Conservation (phyloP, 2,113 vertebrate genomes). For the Alectura lathami region DNA sequence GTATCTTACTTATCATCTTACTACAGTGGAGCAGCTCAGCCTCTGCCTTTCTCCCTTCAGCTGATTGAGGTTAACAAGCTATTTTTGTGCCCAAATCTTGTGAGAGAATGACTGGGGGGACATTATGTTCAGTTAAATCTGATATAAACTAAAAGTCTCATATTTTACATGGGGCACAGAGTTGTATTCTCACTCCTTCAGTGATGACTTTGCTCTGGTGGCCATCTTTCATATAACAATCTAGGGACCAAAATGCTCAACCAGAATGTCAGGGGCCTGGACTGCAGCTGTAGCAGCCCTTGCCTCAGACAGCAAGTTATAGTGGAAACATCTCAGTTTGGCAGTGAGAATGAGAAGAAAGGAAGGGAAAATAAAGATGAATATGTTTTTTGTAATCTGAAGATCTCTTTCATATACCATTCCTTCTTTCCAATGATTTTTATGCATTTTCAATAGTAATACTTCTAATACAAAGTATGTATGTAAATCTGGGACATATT, state of each 20-base stretch:
- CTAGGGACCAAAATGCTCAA: not conserved
- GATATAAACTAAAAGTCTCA: not conserved
- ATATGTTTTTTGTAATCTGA: not conserved
- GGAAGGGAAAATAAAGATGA: not conserved
- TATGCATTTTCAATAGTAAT: not conserved
- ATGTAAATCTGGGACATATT: not conserved
- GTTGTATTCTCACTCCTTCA: not conserved
- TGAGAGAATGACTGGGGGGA: not conserved
- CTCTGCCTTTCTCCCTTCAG: not conserved
- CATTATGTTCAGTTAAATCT: not conserved
- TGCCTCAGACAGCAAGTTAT: not conserved
- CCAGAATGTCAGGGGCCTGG: not conserved
- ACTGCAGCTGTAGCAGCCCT: not conserved
- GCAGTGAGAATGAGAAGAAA: not conserved
- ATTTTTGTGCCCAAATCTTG: not conserved
- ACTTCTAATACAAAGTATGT: not conserved
- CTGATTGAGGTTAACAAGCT: not conserved
- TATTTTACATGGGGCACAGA: not conserved
- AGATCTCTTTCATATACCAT: not conserved
- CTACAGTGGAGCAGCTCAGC: not conserved
- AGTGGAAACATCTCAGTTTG: not conserved
- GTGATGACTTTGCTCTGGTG: not conserved
- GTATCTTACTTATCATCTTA: not conserved
- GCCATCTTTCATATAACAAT: not conserved
- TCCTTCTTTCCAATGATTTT: not conserved